Evolutionary conservation across 2,113 vertebrate genomes (phyloP).

Genomic region (Aspiorhynchus laticeps): DNA sequence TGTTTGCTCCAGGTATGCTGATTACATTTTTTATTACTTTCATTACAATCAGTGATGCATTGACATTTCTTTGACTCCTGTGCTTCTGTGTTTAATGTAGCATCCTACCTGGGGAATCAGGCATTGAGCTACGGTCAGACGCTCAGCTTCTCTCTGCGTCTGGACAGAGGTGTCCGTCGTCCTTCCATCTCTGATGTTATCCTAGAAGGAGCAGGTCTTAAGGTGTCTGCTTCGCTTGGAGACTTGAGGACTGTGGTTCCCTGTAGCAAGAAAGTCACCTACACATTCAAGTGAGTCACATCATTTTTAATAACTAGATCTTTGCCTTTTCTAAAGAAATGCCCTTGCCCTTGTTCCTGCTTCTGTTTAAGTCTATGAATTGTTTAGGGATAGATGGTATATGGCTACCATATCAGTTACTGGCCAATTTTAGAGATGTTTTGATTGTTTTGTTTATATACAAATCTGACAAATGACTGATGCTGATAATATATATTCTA

Average conservation of each 20-base stretch:
- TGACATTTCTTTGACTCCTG: neutral
- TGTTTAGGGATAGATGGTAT: neutral
- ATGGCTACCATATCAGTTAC: neutral
- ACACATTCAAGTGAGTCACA: conserved; percentile 83
- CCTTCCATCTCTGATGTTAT: conserved; percentile 82
- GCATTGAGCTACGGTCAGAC: conserved; percentile 88
- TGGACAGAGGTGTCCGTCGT: conserved; percentile 82
- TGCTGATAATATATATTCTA: neutral
- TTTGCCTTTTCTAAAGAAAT: neutral
- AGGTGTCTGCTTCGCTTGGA: conserved; percentile 78
- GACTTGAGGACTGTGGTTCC: conserved; percentile 77
- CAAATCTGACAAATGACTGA: neutral
- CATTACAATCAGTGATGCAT: neutral
- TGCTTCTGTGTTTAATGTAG: conserved; percentile 59
- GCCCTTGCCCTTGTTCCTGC: neutral
- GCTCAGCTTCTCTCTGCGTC: conserved; percentile 84
- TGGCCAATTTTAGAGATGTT: neutral
- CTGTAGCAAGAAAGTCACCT: conserved; percentile 82
- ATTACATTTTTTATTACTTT: neutral
- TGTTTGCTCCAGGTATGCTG: conserved; percentile 83
- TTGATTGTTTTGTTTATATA: neutral
- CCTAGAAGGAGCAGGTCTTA: conserved; percentile 84
- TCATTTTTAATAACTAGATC: neutral
- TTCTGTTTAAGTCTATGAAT: neutral
- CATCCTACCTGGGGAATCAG: conserved; percentile 85